Percentiles rank a stretch among this genome's conserved stretches.
phyloP scores from a whole-genome alignment of 2,888 invertebrate genomes.

The Drosophila subquinaria region DNA sequence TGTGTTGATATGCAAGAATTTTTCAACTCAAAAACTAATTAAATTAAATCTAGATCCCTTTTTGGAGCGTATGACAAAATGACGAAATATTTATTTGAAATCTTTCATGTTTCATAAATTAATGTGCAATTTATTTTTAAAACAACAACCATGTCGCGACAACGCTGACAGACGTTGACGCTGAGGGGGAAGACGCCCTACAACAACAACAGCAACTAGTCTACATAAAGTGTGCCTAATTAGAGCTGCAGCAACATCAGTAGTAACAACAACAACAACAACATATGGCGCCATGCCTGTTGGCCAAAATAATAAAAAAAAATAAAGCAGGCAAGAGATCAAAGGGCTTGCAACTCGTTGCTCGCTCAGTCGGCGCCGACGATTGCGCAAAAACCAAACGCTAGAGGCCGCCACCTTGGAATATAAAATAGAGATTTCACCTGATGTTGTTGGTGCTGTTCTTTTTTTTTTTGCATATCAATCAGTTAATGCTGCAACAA shows the following conservation, averaged over 20 bases:
- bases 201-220: conserved; percentile 18
- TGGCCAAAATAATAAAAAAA: conserved; percentile 53
- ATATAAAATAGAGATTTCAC: conserved; percentile 1
- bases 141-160: conserved; percentile 50
- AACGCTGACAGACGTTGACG: conserved; percentile 56
- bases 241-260: conserved; percentile 66
- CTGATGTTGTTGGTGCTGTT: conserved; percentile 7
- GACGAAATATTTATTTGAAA: conserved; percentile 82
- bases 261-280: conserved; percentile 42
- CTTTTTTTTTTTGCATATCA: conserved; percentile 59
- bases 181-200: conserved; percentile 3
- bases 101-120: conserved; percentile 81
- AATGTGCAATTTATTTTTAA: conserved; percentile 80
- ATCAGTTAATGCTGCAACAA: conserved; percentile 50
- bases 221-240: conserved; percentile 72
- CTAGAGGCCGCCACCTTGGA: conserved; percentile 53
- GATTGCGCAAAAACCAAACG: conserved; percentile 56
- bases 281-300: conserved; percentile 70
- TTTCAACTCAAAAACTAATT: conserved; percentile 41
- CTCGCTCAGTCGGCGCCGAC: conserved; percentile 25
- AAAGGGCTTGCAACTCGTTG: conserved; percentile 45
- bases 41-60: conserved; percentile 18
- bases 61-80: conserved; percentile 51
- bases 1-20: background rate
- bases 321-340: conserved; percentile 43